Percentiles rank a stretch among this genome's conserved stretches.
These are phyloP conservation scores for Scaptomyza tumidula DNA, from an alignment of 2,888 invertebrate species.

Conservation along the genomic window DNA sequence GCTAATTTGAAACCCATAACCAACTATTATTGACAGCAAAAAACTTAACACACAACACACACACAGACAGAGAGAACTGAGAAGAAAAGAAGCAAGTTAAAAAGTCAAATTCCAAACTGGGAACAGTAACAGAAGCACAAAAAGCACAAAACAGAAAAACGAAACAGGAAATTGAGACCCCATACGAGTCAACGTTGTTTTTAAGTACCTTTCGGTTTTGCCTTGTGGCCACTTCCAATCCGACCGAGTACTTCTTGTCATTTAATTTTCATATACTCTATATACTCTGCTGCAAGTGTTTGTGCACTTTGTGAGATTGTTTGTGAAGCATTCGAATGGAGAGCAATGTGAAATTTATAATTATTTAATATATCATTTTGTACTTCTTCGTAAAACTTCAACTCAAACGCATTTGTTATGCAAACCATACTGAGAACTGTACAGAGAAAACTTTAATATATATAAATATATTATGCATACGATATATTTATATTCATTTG, in stretches of 20 bases:
- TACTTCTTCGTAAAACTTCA: no score
- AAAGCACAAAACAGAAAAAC: slow-evolving; percentile 12
- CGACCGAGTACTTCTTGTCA: slow-evolving; percentile 3
- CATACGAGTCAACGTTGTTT: slow-evolving; percentile 57
- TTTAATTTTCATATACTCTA: no score
- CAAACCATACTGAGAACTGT: no score
- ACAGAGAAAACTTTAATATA: no score
- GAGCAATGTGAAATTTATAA: no score
- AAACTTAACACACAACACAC: no score
- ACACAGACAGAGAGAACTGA: slow-evolving; percentile 14
- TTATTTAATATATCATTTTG: no score
- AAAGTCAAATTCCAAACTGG: slow-evolving; percentile 22
- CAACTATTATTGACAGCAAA: slow-evolving; percentile 30
- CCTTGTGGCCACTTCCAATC: slow-evolving; percentile 48
- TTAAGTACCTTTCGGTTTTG: slow-evolving; percentile 65
- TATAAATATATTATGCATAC: background rate
- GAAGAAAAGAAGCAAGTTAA: slow-evolving; percentile 1
- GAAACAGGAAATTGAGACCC: slow-evolving; percentile 63
- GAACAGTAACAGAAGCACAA: slow-evolving; percentile 6
- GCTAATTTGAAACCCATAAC: slow-evolving; percentile 62
- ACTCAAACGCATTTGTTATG: no score
- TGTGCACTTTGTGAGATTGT: background rate
- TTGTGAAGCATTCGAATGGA: background rate
- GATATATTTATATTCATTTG: background rate
- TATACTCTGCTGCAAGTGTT: slow-evolving; percentile 4